A percentile compares a stretch with the other conserved stretches of the same genome.
Evolutionary conservation across 1,140 invertebrate species (phyloP).

Genomic region (Liolophura sinensis): DNA sequence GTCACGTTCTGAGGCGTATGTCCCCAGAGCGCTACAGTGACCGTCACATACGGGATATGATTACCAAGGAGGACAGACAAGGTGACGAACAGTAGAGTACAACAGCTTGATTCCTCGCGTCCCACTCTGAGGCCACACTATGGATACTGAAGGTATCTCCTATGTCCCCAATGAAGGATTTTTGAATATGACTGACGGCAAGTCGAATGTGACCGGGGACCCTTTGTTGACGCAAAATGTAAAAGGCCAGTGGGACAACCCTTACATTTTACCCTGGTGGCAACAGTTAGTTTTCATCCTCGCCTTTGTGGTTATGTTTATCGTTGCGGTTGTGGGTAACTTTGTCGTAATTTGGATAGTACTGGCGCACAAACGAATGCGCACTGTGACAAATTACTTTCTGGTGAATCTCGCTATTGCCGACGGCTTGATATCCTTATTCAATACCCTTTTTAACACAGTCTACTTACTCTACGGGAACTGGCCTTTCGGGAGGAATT

Average conservation of each 20-base stretch:
- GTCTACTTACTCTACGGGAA: constrained; percentile 78
- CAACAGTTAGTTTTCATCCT: constrained; percentile 45
- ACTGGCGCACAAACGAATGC: constrained; percentile 81
- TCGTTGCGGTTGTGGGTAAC: constrained; percentile 90
- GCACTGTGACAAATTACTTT: constrained; percentile 95
- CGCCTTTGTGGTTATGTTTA: constrained; percentile 80
- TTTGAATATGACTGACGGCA: too few species aligned
- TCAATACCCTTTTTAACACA: constrained; percentile 94
- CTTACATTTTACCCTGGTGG: constrained; percentile 45
- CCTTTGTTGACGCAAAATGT: too few species aligned
- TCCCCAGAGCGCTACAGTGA: too few species aligned
- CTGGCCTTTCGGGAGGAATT: constrained; percentile 84
- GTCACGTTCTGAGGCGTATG: too few species aligned
- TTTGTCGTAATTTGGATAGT: constrained; percentile 96
- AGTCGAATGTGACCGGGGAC: too few species aligned
- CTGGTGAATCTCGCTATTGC: constrained; percentile 92
- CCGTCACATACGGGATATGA: too few species aligned
- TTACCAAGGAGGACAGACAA: too few species aligned
- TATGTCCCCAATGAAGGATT: too few species aligned
- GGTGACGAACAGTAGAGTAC: too few species aligned
- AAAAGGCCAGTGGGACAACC: not conserved
- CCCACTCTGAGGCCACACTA: too few species aligned
- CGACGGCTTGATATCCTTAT: constrained; percentile 86
- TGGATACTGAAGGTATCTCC: too few species aligned
- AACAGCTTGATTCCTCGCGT: too few species aligned